phyloP scores from a whole-genome alignment of 2,113 vertebrate species.

The Helogale parvula region DNA sequence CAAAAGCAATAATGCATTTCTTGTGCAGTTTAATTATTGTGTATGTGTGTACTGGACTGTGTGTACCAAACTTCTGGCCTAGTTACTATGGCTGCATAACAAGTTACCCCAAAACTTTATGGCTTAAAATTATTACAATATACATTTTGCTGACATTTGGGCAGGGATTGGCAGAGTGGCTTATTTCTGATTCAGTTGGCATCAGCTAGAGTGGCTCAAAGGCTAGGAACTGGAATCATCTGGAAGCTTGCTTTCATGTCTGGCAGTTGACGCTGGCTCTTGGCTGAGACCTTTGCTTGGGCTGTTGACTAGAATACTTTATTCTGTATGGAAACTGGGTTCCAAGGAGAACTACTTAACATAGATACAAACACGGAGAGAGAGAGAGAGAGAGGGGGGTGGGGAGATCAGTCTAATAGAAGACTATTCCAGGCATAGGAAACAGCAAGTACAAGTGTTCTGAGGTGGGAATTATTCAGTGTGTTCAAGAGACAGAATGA shows the following conservation, averaged over 20 bases:
- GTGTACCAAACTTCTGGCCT: not conserved
- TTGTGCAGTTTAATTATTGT: not conserved
- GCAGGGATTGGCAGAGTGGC: not conserved
- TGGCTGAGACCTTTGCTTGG: not conserved
- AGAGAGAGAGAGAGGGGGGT: no score
- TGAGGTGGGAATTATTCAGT: not conserved
- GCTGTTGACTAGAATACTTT: not conserved
- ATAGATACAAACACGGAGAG: no score
- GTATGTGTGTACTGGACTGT: not conserved
- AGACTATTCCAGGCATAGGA: not conserved
- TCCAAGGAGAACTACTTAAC: not conserved
- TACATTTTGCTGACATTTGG: constrained; percentile 21
- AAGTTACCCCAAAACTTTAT: not conserved
- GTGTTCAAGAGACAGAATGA: not conserved
- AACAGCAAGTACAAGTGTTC: not conserved
- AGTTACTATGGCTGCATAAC: not conserved
- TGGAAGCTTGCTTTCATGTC: not conserved
- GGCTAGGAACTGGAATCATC: not conserved
- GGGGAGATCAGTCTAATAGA: not conserved
- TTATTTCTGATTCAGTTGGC: not conserved
- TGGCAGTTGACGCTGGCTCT: not conserved
- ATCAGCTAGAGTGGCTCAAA: not conserved
- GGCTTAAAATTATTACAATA: not conserved
- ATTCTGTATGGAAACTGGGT: not conserved
- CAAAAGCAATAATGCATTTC: not conserved